Evolutionary conservation across 2,888 invertebrate species (phyloP), one percentile per base, ranked within the genome.

Genomic region (Andrena fulva): DNA sequence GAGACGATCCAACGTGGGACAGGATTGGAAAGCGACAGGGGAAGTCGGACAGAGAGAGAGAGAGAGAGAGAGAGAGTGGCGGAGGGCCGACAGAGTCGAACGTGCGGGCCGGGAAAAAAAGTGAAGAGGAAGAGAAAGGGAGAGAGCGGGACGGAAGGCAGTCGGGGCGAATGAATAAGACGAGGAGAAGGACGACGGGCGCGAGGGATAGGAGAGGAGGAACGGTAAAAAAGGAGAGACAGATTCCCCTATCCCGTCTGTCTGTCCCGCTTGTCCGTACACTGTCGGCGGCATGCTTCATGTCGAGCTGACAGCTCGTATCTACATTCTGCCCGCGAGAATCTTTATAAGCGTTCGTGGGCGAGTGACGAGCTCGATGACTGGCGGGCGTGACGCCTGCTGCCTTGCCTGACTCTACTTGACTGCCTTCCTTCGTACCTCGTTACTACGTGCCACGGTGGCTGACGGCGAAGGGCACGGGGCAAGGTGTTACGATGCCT

Each of bases 341-440:
- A 91, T 91, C 91, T 90, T 90, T 91, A 87, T 90, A 88, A 89
- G 89, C 89, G 87, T 85, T 90, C 87, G 90, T 89, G 89, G 90
- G 88, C 89, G 91, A 91, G 86, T 88, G 90, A 90, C 91, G 89
- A 87, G 90, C 88, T 87, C 89, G 90, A 91, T 90, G 91, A 91
- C 86, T 91, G 90, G 90, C 91, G 88, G 90, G 85, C 89, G 90
- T 91, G 90, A 91, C 89, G 88, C 84, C 85, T 78, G 87, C 80
- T 87, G 87, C 85, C 87, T 87, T 79, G 85, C 85, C 87, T 87
- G 78, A 83, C 87, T 85, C 81, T 86, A 85, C 81, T 78, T 86
- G 85, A 82, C 88, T 88, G 84, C 84, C 87, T 89, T 86, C 90
- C 89, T 89, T 85, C 87, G 88, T 88, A 87, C 84, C 89, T 90